phyloP scores from a whole-genome alignment of 2,113 vertebrate species.

The Gadus chalcogrammus region DNA sequence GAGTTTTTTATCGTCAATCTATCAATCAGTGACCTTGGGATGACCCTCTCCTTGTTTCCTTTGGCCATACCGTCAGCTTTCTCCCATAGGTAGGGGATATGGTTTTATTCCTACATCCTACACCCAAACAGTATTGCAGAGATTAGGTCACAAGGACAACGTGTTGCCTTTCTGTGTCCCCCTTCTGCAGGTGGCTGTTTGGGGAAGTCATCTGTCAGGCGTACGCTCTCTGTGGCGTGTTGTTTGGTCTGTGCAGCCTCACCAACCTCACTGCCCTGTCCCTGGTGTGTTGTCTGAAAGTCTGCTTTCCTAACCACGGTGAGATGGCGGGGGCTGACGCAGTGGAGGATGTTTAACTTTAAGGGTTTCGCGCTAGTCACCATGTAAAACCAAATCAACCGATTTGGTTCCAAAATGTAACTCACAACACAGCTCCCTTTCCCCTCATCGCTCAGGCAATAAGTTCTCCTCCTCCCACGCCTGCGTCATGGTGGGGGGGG shows the following conservation, averaged over 20 bases:
- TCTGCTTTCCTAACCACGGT: conserved; percentile 81
- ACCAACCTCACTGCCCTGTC: conserved; percentile 81
- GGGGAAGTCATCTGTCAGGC: conserved; percentile 70
- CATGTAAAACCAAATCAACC: too few relatives aligned
- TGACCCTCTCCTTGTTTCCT: conserved; percentile 80
- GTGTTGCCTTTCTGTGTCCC: neutral
- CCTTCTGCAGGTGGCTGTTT: conserved; percentile 79
- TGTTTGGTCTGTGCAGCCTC: conserved; percentile 83
- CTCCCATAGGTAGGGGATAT: conserved; percentile 74
- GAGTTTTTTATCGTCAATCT: conserved; percentile 85
- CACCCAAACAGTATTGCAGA: neutral
- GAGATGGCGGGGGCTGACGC: conserved; percentile 32
- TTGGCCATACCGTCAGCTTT: conserved; percentile 80
- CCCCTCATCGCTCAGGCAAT: conserved; percentile 63
- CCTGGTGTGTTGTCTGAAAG: conserved; percentile 84
- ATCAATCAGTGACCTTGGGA: conserved; percentile 82
- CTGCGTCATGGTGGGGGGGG: conserved; percentile 67
- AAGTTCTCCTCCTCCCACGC: conserved; percentile 75
- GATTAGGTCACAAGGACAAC: neutral
- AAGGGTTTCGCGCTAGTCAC: too few relatives aligned
- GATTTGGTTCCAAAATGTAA: too few relatives aligned
- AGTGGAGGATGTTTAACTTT: neutral
- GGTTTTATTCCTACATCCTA: neutral
- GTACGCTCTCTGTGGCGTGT: conserved; percentile 80
- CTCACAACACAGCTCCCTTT: neutral